phyloP scores from a whole-genome alignment of 2,888 invertebrate genomes.

The Ochropacha duplaris region DNA sequence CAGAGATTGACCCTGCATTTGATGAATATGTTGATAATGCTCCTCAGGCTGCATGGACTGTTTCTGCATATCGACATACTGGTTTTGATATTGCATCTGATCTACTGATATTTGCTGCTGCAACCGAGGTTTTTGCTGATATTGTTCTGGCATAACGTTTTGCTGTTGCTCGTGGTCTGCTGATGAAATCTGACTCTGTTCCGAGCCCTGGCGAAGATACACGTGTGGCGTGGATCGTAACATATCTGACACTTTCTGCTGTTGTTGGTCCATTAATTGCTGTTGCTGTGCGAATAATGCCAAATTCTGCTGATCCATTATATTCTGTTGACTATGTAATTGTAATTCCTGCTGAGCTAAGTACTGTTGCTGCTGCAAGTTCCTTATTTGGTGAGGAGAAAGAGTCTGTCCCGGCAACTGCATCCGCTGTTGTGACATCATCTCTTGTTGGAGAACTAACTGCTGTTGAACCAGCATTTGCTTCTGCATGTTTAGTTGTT shows the following conservation, averaged over 20 bases:
- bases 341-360: conserved; percentile 78
- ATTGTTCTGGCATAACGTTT: conserved; percentile 47
- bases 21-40: conserved; percentile 60
- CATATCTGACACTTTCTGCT: conserved; percentile 73
- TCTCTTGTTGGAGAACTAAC: conserved; percentile 76
- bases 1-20: conserved; percentile 73
- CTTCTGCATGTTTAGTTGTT: conserved; percentile 75
- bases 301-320: conserved; percentile 81
- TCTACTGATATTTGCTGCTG: conserved; percentile 73
- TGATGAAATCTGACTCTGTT: conserved; percentile 72
- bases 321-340: conserved; percentile 80
- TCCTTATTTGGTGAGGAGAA: conserved; percentile 71
- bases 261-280: conserved; percentile 80
- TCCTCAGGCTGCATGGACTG: conserved; percentile 64
- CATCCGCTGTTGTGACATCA: conserved; percentile 68
- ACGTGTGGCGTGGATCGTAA: conserved; percentile 60
- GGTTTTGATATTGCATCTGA: conserved; percentile 61
- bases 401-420: conserved; percentile 75
- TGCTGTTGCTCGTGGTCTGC: conserved; percentile 66
- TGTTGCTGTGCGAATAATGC: conserved; percentile 78
- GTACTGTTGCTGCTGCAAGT: conserved; percentile 77
- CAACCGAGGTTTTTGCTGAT: conserved; percentile 53
- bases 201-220: conserved; percentile 73
- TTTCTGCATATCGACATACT: conserved; percentile 53
- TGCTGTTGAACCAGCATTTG: conserved; percentile 77